These are phyloP conservation scores for Artemisiospiza belli DNA, from an alignment of 2,113 vertebrate species.

Conservation along the genomic window DNA sequence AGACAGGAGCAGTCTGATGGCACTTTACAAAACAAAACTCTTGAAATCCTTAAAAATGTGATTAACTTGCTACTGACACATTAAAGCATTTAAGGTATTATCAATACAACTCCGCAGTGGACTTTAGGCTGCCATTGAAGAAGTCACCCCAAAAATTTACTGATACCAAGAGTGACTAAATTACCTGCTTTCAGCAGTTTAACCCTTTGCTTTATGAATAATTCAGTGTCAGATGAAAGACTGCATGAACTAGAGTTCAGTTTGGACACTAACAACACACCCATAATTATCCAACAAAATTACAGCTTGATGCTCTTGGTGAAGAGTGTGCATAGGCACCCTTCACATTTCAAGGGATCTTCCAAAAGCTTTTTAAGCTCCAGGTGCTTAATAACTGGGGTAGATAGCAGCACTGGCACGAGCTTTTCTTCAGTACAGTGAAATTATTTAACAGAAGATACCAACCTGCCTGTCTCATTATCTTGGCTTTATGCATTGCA, in stretches of 20 bases:
- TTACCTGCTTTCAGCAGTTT: not conserved
- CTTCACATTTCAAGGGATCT: not conserved
- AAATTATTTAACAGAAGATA: not conserved
- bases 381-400: not conserved
- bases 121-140: not conserved
- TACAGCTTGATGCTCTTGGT: not conserved
- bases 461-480: not conserved
- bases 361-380: not conserved
- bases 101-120: not conserved
- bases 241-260: not conserved
- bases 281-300: not conserved
- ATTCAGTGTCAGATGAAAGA: slow-evolving; percentile 12
- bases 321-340: not conserved
- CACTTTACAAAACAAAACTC: not conserved
- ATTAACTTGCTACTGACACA: not conserved
- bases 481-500: not conserved
- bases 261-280: not conserved
- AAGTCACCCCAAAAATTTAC: not conserved
- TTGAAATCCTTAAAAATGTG: not conserved
- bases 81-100: not conserved
- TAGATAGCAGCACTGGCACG: not conserved
- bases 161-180: not conserved
- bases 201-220: slow-evolving; percentile 24
- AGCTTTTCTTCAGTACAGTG: not conserved
- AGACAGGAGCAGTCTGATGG: not conserved